These are phyloP conservation scores for Trichopoda pennipes DNA, from an alignment of 2,888 invertebrate genomes.

Conservation along the genomic window DNA sequence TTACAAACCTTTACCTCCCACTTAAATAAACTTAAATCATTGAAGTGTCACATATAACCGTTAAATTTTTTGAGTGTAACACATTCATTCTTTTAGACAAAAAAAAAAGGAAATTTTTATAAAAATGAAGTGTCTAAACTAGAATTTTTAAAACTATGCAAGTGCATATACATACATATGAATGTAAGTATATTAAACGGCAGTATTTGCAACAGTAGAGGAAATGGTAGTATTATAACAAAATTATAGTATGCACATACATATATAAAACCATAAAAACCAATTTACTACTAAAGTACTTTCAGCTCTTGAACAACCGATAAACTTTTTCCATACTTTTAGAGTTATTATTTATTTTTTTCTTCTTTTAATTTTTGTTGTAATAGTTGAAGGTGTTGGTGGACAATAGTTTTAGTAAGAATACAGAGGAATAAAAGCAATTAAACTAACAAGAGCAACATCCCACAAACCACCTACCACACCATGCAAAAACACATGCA, in stretches of 20 bases:
- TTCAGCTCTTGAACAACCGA: constrained; percentile 51
- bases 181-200: too few relatives aligned
- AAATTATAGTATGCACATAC: constrained; percentile 49
- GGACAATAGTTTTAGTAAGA: constrained; percentile 32
- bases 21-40: too few relatives aligned
- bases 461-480: constrained; percentile 44
- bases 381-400: constrained; percentile 35
- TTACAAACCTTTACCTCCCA: too few relatives aligned
- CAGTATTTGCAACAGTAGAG: not conserved
- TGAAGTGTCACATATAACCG: not conserved
- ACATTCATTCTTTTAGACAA: not conserved
- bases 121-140: too few relatives aligned
- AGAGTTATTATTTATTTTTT: not conserved
- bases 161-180: not conserved
- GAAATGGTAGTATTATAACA: constrained; percentile 35
- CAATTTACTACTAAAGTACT: constrained; percentile 51
- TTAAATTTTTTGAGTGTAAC: not conserved
- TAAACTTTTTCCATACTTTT: constrained; percentile 39
- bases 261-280: constrained; percentile 59
- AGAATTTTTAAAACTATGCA: too few relatives aligned
- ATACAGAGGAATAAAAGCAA: not conserved
- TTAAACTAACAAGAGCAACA: constrained; percentile 13
- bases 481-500: constrained; percentile 24
- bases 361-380: not conserved
- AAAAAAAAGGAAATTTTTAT: too few relatives aligned